A percentile compares a stretch with the other conserved stretches of the same genome.
These are phyloP conservation scores for Anarhynchus alexandrinus DNA, from an alignment of 2,113 vertebrate genomes.

Conservation along the genomic window DNA sequence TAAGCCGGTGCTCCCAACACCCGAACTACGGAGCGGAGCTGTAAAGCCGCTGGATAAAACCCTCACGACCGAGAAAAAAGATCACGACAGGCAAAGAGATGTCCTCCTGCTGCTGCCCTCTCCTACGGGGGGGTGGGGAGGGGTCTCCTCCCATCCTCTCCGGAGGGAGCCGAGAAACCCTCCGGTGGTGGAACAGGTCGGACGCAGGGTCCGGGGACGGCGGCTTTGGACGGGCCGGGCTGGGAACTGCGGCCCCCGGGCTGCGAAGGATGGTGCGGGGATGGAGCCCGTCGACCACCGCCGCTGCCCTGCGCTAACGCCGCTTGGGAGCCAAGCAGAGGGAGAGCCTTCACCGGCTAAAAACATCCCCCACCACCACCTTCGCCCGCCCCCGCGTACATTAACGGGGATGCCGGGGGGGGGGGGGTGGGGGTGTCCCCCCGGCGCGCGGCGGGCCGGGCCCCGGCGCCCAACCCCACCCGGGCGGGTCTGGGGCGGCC, in stretches of 20 bases:
- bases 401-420: accelerated
- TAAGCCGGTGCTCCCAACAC: background rate
- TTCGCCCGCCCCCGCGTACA: too few relatives aligned
- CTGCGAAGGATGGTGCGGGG: too few relatives aligned
- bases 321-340: background rate
- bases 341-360: accelerated
- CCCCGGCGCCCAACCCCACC: background rate
- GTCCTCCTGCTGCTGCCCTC: background rate
- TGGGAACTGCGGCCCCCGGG: accelerated
- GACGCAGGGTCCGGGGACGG: accelerated
- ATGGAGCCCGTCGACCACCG: background rate
- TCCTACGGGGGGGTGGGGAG: too few relatives aligned
- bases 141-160: background rate
- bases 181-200: accelerated
- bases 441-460: background rate
- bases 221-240: background rate
- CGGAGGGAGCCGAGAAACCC: background rate
- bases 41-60: background rate
- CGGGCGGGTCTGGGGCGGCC: too few relatives aligned
- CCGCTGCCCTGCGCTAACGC: background rate
- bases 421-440: background rate
- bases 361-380: background rate
- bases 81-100: background rate
- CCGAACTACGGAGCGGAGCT: background rate
- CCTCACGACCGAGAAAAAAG: background rate